Evolutionary conservation across 2,888 invertebrate species (phyloP), one percentile per base, ranked within the genome.

Genomic region (Scaptomyza flava): DNA sequence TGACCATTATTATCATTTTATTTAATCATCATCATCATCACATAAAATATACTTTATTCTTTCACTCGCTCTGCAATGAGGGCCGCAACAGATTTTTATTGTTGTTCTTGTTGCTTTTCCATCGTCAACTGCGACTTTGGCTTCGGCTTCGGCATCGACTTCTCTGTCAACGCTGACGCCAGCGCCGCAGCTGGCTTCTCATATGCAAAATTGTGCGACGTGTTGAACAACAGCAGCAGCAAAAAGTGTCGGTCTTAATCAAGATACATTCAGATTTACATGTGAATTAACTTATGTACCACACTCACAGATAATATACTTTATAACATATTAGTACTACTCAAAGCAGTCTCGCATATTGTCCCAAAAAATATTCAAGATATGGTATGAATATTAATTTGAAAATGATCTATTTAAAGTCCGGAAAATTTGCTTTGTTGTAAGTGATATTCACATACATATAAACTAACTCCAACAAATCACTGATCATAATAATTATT

Each of bases 171-270:
- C 46, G 34, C 34, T 30, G 9, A 2, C 56, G 41, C 23, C 68
- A 41, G 31, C 50, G 50, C 17, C 53, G 65, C 65, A 23, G 65
- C 53, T 41, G 46, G 20, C 60, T 66, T 59, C 63, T 50, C 70
- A 69, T 81, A 80, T 80, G 82, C 79, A 80, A 72, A 79, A 74
- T 66, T 68, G 53, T 60, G 64, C 65, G 59, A 60, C 70, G 65
- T 69, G 67, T 58, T 68, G 53, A 62, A 58, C 58, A 67, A 62
- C 67, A 78, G 14, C 38, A 51, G 9, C 69, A 54, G 53, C 63
- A 56, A 54, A 67, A 81, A 74, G 78, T 79, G 89, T 82, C 88
- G 76, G 60, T 84, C 82, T 85, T 88, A 89, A 89, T 90, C 81
- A 87, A 84, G 52, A 70, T n/a, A 78, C 52, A 68, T 67, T 50